Evolutionary conservation across 1,140 invertebrate genomes (phyloP).

Genomic region (Oedothorax gibbosus): DNA sequence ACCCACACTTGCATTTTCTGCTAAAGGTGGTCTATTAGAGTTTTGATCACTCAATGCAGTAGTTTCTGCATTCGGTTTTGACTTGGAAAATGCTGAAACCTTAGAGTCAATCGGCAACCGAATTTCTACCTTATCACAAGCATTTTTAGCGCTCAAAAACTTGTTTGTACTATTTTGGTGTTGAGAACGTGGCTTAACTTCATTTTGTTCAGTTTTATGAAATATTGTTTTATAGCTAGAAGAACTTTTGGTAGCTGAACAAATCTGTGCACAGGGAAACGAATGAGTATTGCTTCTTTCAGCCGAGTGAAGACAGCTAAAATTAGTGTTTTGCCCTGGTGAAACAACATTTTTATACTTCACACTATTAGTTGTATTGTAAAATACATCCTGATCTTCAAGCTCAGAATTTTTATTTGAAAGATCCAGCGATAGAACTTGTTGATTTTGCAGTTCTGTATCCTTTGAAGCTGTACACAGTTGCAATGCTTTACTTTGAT

Average conservation of each 20-base stretch:
- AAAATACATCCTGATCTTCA: slow-evolving; percentile 24
- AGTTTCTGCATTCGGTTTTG: not conserved
- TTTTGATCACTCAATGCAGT: not conserved
- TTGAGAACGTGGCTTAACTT: not conserved
- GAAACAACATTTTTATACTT: slow-evolving; percentile 11
- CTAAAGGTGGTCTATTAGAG: not conserved
- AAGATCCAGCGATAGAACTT: not conserved
- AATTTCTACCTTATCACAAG: slow-evolving; percentile 43
- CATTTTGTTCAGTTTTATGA: slow-evolving; percentile 3
- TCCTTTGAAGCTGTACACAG: not conserved
- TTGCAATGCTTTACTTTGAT: not conserved
- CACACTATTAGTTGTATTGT: not conserved
- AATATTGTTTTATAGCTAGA: not conserved
- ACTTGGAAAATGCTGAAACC: not conserved
- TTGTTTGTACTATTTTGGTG: not conserved
- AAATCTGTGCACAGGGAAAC: slow-evolving; percentile 18
- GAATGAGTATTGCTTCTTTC: slow-evolving; percentile 14
- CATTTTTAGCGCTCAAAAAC: slow-evolving; percentile 19
- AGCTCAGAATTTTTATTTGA: slow-evolving; percentile 11
- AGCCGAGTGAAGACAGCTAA: slow-evolving; percentile 9
- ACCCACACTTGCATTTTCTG: not conserved
- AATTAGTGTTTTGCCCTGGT: slow-evolving; percentile 40
- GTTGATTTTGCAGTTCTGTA: slow-evolving; percentile 14
- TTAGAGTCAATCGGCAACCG: not conserved
- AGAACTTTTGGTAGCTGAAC: slow-evolving; percentile 14